These are phyloP conservation scores for Chrysocyon brachyurus DNA, from an alignment of 2,797 vertebrate species.

Conservation along the genomic window DNA sequence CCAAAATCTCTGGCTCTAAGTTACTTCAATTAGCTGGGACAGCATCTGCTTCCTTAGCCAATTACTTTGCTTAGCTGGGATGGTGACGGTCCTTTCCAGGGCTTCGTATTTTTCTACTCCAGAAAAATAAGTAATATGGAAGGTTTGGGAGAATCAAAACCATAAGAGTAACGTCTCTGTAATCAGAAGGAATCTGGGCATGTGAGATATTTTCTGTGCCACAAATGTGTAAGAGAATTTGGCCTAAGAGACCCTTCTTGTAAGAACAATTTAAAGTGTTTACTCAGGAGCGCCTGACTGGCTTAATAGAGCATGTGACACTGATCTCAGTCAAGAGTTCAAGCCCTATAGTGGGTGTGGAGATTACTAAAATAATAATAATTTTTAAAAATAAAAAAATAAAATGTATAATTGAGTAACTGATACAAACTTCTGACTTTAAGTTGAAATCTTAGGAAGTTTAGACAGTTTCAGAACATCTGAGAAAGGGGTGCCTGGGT, in stretches of 20 bases:
- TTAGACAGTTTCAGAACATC: conserved; percentile 33
- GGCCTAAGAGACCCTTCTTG: neutral
- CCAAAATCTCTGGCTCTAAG: neutral
- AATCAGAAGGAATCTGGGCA: neutral
- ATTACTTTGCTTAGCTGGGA: neutral
- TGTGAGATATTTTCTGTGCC: neutral
- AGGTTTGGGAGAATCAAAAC: neutral
- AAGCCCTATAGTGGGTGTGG: neutral
- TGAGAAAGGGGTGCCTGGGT: neutral
- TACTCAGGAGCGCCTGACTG: neutral
- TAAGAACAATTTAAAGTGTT: neutral
- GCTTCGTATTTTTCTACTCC: neutral
- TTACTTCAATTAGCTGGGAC: neutral
- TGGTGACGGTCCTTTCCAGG: neutral
- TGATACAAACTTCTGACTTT: neutral
- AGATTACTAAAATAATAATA: neutral
- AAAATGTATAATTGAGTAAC: neutral
- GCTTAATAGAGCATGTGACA: neutral
- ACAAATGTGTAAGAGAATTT: conserved; percentile 6
- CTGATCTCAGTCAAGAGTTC: neutral
- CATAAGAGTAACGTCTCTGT: neutral
- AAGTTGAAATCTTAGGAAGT: neutral
- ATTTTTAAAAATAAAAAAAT: neutral
- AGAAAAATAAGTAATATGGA: conserved; percentile 10
- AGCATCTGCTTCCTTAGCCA: neutral